These are phyloP conservation scores for Sinocyclocheilus rhinocerous DNA, from an alignment of 2,113 vertebrate species.

Conservation along the genomic window DNA sequence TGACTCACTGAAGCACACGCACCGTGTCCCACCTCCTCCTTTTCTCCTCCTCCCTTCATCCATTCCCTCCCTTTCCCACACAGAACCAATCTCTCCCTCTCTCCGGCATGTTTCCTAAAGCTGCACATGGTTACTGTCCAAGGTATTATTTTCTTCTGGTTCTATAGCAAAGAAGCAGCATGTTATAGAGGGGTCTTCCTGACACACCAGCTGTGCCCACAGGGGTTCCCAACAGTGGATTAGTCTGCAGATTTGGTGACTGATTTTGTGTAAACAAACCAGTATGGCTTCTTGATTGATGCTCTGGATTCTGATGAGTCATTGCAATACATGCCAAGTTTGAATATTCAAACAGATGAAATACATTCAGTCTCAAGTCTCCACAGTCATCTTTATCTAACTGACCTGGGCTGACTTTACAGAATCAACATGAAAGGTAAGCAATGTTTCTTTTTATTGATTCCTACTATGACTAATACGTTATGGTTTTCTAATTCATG, in stretches of 20 bases:
- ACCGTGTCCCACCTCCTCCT: constrained; percentile 50
- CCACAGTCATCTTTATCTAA: constrained; percentile 3
- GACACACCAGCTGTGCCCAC: constrained; percentile 10
- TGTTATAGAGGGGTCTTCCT: constrained; percentile 56
- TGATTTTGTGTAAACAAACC: constrained; percentile 12
- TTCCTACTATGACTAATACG: background rate
- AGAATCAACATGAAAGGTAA: constrained; percentile 79
- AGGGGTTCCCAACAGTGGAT: background rate
- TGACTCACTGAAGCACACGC: constrained; percentile 65
- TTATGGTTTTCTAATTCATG: constrained; percentile 7
- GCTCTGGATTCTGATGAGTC: constrained; percentile 17
- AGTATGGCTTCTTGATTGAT: background rate
- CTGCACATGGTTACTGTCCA: constrained; percentile 69
- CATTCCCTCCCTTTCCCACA: constrained; percentile 58
- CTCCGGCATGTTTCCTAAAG: constrained; percentile 59
- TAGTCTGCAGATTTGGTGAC: background rate
- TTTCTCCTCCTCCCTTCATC: constrained; percentile 53
- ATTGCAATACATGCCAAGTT: background rate
- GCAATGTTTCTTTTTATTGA: constrained; percentile 3
- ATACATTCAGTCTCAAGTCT: background rate
- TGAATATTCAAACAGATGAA: background rate
- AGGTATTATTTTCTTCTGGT: constrained; percentile 51
- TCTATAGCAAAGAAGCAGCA: constrained; percentile 58
- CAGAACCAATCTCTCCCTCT: constrained; percentile 42
- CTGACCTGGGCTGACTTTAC: constrained; percentile 27